Percentiles rank a stretch among this genome's conserved stretches.
Conservation (phyloP, 2,888 invertebrate species). For the Lycocerus yunnanus region DNA sequence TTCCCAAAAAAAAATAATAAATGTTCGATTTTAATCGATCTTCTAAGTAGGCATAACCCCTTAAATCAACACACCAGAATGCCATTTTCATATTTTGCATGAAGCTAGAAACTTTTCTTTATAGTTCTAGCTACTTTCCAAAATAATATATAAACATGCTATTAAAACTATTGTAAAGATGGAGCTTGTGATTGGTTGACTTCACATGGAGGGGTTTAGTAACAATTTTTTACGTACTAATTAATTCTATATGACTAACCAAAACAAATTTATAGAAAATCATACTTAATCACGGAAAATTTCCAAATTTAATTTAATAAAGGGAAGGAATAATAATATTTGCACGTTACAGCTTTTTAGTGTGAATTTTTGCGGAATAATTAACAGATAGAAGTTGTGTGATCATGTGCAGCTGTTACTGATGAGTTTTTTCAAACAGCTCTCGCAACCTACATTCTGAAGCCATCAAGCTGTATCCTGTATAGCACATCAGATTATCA, state of each 20-base stretch:
- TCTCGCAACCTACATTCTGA: slow-evolving; percentile 46
- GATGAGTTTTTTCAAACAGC: slow-evolving; percentile 46
- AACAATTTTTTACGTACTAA: background rate
- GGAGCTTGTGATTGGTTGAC: background rate
- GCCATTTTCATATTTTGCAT: background rate
- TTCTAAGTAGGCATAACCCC: too few species aligned
- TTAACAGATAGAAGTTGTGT: slow-evolving; percentile 16
- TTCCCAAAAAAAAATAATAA: too few species aligned
- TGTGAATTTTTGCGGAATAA: slow-evolving; percentile 9
- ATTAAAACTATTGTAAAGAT: too few species aligned
- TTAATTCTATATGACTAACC: background rate
- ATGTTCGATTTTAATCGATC: too few species aligned
- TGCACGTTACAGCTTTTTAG: background rate
- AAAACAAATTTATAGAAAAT: background rate
- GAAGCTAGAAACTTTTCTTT: background rate
- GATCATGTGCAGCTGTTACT: slow-evolving; percentile 24
- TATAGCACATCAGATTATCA: slow-evolving; percentile 36
- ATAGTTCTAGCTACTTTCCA: background rate
- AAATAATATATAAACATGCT: background rate
- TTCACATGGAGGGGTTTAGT: background rate
- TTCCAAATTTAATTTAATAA: background rate
- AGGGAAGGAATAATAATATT: background rate
- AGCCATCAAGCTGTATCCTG: slow-evolving; percentile 48
- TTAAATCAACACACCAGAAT: background rate
- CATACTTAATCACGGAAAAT: background rate